Conservation (phyloP, 1,140 invertebrate species). For the Euwallacea similis region DNA sequence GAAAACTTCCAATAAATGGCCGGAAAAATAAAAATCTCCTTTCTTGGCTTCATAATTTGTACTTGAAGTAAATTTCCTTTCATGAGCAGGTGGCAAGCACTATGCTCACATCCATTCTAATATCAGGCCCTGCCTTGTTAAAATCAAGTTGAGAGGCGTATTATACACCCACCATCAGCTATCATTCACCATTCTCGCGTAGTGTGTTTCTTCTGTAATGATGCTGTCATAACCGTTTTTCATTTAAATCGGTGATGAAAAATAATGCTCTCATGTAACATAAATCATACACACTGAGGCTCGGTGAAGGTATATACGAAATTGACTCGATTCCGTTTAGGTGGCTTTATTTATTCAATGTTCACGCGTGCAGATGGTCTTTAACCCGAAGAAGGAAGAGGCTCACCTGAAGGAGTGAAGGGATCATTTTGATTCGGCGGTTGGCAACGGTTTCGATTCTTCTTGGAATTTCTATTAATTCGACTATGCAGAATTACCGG, state of each 20-base stretch:
- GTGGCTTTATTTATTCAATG: too few relatives aligned
- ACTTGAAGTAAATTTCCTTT: too few relatives aligned
- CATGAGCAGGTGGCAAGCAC: neutral
- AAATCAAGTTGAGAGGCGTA: constrained; percentile 18
- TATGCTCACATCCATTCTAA: constrained; percentile 10
- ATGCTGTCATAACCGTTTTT: constrained; percentile 35
- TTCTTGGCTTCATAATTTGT: too few relatives aligned
- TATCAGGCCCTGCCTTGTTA: neutral
- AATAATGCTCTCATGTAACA: constrained; percentile 26
- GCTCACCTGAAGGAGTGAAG: too few relatives aligned
- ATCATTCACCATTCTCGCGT: constrained; percentile 30
- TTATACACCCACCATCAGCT: constrained; percentile 20
- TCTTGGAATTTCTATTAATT: too few relatives aligned
- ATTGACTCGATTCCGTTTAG: neutral
- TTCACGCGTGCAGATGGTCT: too few relatives aligned
- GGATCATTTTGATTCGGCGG: too few relatives aligned
- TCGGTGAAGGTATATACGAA: neutral
- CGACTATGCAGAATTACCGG: too few relatives aligned
- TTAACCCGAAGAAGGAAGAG: too few relatives aligned
- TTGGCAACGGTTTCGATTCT: too few relatives aligned
- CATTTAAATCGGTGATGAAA: constrained; percentile 33
- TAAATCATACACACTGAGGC: constrained; percentile 29
- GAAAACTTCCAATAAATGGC: too few relatives aligned
- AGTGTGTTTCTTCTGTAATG: constrained; percentile 29
- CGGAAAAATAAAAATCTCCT: too few relatives aligned